Base-by-base conservation (phyloP, 2,888 invertebrate genomes). In the Thymelicus lineola region DNA sequence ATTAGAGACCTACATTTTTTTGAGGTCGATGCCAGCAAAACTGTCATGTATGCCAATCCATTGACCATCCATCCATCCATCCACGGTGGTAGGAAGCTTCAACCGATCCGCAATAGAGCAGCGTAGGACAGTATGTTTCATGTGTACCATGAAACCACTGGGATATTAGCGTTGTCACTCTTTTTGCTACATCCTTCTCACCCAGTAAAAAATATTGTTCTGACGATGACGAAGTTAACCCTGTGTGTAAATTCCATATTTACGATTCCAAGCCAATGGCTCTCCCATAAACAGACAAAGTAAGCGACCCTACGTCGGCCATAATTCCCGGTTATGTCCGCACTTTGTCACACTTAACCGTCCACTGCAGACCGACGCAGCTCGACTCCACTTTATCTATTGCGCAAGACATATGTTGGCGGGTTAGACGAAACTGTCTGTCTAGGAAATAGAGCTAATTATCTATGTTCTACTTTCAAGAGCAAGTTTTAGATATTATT, bases 301-400 rank as follows among this genome's bases (percentile, higher is more conserved):
- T 55, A 35, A 6, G 35, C 35, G 55, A 55, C 55, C 55, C 55
- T 55, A 12, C 55, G 55, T 6, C 14, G 28, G 1, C 14, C 55
- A 14, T 55, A 55, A 55, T 55, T 35, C 55, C 55, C 55, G 35
- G 55, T 55, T 55, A 55, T 55, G n/a, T 55, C 28, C 14, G 6
- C 55, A 55, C 55, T 53, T 53, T 53, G 53, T 53, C 53, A 53
- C 53, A 28, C 53, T 53, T 53, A 53, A 53, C 20, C 12, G 53
- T 53, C 20, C 53, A 5, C 20, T 53, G 53, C 53, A 53, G 53
- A 20, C 53, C 53, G 10, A 17, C 50, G 17, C 50, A 50, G 50
- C 50, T 50, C 50, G 50, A 7, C 17, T 17, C 3, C 9, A 17
- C 9, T 53, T 53, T 53, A 53, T 53, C 53, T 53, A 53, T 53